These are phyloP conservation scores for Villa cingulata DNA, from an alignment of 2,888 invertebrate species.

Conservation along the genomic window DNA sequence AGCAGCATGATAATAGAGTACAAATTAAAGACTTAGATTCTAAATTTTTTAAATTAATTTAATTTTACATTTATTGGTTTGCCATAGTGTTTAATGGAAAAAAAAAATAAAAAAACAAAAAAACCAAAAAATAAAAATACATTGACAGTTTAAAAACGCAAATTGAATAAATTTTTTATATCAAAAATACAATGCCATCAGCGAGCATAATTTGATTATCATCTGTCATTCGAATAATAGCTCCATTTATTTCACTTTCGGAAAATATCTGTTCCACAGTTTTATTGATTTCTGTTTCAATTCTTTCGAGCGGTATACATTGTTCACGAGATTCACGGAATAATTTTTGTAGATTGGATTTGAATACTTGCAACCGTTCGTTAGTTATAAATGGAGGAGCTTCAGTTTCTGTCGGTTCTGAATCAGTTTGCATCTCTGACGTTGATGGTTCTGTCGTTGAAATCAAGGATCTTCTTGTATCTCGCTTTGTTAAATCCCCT, in stretches of 20 bases:
- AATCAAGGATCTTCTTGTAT: constrained; percentile 25
- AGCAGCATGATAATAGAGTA: too few species aligned
- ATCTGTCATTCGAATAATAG: constrained; percentile 68
- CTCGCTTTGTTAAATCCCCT: constrained; percentile 32
- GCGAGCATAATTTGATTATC: constrained; percentile 88
- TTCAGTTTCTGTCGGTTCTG: constrained; percentile 5
- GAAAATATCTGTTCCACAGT: constrained; percentile 46
- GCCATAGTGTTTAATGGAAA: too few species aligned
- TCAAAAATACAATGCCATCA: constrained; percentile 69
- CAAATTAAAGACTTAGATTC: too few species aligned
- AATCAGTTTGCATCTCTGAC: constrained; percentile 13
- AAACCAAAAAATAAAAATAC: too few species aligned
- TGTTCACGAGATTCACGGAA: constrained; percentile 68
- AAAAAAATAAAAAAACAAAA: too few species aligned
- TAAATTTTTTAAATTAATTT: too few species aligned
- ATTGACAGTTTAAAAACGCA: too few species aligned
- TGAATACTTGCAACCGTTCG: constrained; percentile 50
- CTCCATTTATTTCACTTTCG: constrained; percentile 58
- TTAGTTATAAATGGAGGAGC: constrained; percentile 29
- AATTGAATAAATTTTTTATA: too few species aligned
- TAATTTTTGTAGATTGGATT: constrained; percentile 54
- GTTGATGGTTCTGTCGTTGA: constrained; percentile 6
- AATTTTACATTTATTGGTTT: too few species aligned
- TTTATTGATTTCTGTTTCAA: constrained; percentile 52
- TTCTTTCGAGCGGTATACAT: constrained; percentile 51